Base-by-base conservation (phyloP, 2,113 vertebrate species). In the Chinchilla lanigera region DNA sequence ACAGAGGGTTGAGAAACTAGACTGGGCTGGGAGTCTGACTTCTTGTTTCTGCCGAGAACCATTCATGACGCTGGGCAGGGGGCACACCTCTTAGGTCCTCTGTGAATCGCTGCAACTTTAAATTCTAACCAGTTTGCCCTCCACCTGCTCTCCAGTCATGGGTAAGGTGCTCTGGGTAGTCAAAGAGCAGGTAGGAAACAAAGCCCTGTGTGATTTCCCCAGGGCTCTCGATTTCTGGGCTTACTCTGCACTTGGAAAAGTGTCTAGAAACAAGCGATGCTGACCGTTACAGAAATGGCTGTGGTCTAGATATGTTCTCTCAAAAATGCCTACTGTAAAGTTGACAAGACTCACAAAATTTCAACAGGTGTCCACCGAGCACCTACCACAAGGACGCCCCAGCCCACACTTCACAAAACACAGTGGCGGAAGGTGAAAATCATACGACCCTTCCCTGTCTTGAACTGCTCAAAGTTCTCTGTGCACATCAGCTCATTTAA, bases 341-440 rank as follows among this genome's bases (percentile, higher is more conserved):
- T 0, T 69, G 58, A 22, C 6, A 41, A 8, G 91, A 50, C 35
- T 67, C 82, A 89, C 65, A 60, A 60, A 56, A 73, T 28, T 47
- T 47, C 69, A 90, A 17, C 12, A 38, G n/a, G 20, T 17, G 33
- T 35, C 38, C 81, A 22, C 2, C 0, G 28, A 52, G 75, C 69
- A 17, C 11, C 35, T 47, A 35, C 24, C 22, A 5, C 0, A 0
- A 22, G 17, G 24, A 35, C 19, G 35, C 52, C 7, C 16, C 4
- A 19, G 1, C 7, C 20, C 69, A 44, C 47, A 26, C 26, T 22
- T 33, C 3, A 60, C 35, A 16, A 38, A 17, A 13, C 6, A 3
- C 11, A 3, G 22, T 2, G 13, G 1, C 0, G 16, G 28, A 44
- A 3, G 4, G 13, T 38, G 12, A 1, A 0, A 7, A 0, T 71